Conservation (phyloP, 2,888 invertebrate species). For the Apamea sordens region DNA sequence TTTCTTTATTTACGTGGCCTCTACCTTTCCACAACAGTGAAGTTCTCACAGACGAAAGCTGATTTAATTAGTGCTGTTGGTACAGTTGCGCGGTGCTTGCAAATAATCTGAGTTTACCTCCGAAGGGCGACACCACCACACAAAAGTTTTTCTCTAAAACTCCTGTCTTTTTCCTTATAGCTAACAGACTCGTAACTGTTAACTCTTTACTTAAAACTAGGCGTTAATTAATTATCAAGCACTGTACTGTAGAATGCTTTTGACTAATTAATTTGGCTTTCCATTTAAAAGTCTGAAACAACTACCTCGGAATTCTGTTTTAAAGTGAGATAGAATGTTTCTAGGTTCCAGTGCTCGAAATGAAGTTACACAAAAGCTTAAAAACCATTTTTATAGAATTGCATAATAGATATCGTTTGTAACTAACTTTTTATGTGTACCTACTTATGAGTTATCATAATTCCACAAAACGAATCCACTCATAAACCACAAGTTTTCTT, state of each 20-base stretch:
- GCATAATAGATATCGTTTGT: neutral
- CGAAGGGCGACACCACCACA: conserved; percentile 40
- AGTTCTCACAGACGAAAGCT: conserved; percentile 70
- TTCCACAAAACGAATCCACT: neutral
- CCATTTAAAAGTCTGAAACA: conserved; percentile 39
- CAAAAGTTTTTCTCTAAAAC: conserved; percentile 40
- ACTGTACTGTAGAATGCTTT: conserved; percentile 26
- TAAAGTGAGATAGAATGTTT: neutral
- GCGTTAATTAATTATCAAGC: conserved; percentile 59
- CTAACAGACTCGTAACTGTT: conserved; percentile 57
- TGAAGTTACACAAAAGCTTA: neutral
- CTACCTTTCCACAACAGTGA: conserved; percentile 60
- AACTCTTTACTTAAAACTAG: conserved; percentile 60
- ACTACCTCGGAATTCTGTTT: conserved; percentile 8
- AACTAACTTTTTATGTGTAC: neutral
- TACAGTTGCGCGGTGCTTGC: conserved; percentile 70
- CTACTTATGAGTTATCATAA: neutral
- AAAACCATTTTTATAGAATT: neutral
- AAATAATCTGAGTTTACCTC: conserved; percentile 71
- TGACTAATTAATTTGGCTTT: conserved; percentile 36
- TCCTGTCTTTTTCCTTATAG: conserved; percentile 62
- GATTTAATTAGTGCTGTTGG: conserved; percentile 78
- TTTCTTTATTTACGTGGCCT: conserved; percentile 57
- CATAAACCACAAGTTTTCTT: conserved; percentile 40
- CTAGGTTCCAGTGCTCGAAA: neutral